Conservation (phyloP, 2,797 vertebrate genomes). For the Chloroceryle inda region DNA sequence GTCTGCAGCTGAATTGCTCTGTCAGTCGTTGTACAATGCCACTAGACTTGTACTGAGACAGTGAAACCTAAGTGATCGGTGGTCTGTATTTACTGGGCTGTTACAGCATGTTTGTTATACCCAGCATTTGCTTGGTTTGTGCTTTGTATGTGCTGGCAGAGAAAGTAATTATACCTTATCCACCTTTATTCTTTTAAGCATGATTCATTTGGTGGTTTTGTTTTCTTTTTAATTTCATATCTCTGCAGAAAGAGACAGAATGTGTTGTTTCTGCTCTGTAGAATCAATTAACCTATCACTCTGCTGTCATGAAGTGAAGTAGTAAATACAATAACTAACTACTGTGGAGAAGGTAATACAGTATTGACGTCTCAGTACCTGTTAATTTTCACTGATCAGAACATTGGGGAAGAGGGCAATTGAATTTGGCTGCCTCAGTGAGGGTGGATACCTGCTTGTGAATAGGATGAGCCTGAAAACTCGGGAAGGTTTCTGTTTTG, state of each 20-base stretch:
- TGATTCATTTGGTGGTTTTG: neutral
- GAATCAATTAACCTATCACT: neutral
- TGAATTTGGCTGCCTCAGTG: neutral
- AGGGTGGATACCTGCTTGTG: neutral
- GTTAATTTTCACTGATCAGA: conserved; percentile 66
- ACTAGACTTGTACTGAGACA: neutral
- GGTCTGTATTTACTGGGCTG: neutral
- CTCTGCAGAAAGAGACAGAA: neutral
- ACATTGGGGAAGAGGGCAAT: neutral
- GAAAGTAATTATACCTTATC: neutral
- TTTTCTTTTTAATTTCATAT: neutral
- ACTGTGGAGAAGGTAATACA: conserved; percentile 44
- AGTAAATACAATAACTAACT: conserved; percentile 28
- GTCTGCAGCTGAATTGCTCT: neutral
- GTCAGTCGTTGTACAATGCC: neutral
- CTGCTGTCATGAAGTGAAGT: neutral
- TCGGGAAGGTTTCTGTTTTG: neutral
- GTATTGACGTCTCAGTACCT: conserved; percentile 57
- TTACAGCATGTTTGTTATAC: accelerated
- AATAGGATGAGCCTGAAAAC: conserved; percentile 26
- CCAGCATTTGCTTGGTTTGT: accelerated
- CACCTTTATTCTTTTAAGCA: neutral
- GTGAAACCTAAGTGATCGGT: no score
- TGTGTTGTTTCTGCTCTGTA: neutral
- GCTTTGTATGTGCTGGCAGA: neutral